These are phyloP conservation scores for Petrocephalus schoutedeni DNA, from an alignment of 2,797 vertebrate genomes.

Conservation along the genomic window DNA sequence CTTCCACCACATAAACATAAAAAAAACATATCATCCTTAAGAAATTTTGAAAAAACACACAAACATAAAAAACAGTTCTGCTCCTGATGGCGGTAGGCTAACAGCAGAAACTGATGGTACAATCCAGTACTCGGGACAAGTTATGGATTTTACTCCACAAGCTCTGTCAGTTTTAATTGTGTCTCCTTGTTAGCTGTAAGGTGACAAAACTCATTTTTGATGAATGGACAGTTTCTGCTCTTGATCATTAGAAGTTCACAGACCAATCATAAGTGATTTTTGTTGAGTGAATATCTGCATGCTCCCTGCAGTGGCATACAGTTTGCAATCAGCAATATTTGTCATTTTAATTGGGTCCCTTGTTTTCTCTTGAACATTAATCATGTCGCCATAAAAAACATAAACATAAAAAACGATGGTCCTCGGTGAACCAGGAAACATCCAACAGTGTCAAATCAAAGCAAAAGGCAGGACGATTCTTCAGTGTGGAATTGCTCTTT, in stretches of 20 bases:
- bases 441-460: not conserved
- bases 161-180: not conserved
- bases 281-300: not conserved
- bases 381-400: not conserved
- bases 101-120: no score
- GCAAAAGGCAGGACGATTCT: not conserved
- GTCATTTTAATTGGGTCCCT: not conserved
- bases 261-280: not conserved
- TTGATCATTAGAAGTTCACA: not conserved
- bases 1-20: not conserved
- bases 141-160: not conserved
- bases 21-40: no score
- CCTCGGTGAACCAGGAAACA: not conserved
- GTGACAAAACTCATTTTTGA: not conserved
- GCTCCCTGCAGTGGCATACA: not conserved
- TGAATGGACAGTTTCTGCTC: no score
- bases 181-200: not conserved
- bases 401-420: no score
- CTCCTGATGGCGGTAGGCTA: no score
- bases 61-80: no score
- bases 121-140: no score
- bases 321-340: not conserved
- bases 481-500: not conserved
- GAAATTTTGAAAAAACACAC: no score
- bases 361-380: not conserved